Evolutionary conservation across 2,113 vertebrate species (phyloP), one percentile per base, ranked within the genome.

Genomic region (Chaetorhynchus papuensis): DNA sequence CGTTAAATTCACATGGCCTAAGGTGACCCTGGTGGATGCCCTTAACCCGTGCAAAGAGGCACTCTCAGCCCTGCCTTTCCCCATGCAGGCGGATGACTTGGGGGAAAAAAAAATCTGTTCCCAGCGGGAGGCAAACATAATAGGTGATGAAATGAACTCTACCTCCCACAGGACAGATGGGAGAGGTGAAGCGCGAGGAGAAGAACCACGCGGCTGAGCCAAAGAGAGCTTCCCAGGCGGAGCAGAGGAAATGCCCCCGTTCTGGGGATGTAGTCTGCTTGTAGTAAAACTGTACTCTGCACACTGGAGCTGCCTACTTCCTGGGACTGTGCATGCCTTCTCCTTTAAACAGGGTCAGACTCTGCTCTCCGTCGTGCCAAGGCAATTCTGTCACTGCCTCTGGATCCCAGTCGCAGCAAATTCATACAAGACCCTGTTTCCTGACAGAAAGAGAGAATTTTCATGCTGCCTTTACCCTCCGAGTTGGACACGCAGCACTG

Each of bases 151-250:
- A 96, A 90, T 93, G 86, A 96, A 79, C 94, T 52, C 83, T 69
- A 75, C 94, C 96, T 96, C 94, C 96, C 96, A 96, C 93, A 78
- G 92, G 94, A 95, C 86, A 93, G 93, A 90, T 78, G 90, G 94
- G 76, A 94, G 92, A 96, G 96, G 93, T 96, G 95, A 95, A 86
- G 88, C 9, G 4, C 6, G 44, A 90, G 90, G 85, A 94, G 76
- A 53, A 84, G 65, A 96, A 83, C 44, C 88, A 35, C 41, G 1
- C 79, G 77, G 94, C 90, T 64, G 49, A 95, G 85, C 44, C 86
- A 68, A 44, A 22, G 68, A 78, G 91, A 95, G 70, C 90, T 87
- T 41, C 83, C 14, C 71, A 82, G 80, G 90, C 80, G 5, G 86
- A 68, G 72, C 30, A 33, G 35, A 87, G 92, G 93, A 97, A 96